phyloP scores from a whole-genome alignment of 2,797 vertebrate genomes.

The Helarctos malayanus region DNA sequence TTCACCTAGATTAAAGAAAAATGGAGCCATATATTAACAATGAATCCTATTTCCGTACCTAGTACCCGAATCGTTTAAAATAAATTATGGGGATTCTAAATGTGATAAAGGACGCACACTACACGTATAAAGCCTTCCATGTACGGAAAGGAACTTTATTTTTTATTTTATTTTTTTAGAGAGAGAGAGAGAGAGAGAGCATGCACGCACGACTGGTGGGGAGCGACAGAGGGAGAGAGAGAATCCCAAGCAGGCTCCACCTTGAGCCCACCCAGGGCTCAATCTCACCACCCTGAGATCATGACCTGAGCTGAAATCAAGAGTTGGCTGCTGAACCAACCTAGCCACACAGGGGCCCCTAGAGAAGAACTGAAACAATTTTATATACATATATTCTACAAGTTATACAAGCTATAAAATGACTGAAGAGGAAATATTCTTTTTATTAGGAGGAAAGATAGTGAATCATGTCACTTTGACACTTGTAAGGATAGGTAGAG shows the following conservation, averaged over 20 bases:
- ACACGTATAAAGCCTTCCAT: not conserved
- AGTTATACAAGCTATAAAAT: not conserved
- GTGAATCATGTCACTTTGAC: not conserved
- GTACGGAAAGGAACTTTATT: not conserved
- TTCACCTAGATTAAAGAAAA: conserved; percentile 33
- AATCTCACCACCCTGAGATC: not conserved
- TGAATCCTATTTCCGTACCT: not conserved
- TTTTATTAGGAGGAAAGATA: not conserved
- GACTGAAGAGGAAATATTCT: conserved; percentile 28
- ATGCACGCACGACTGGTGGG: not conserved
- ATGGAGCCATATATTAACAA: not conserved
- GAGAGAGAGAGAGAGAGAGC: too few relatives aligned
- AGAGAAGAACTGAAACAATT: not conserved
- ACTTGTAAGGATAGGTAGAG: not conserved
- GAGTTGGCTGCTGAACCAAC: not conserved
- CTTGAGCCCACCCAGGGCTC: too few relatives aligned
- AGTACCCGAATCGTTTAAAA: not conserved
- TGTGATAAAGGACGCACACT: not conserved
- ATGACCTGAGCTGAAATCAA: not conserved
- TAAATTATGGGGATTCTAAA: conserved; percentile 1
- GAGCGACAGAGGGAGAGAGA: not conserved
- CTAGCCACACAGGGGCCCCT: not conserved
- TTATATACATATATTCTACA: not conserved
- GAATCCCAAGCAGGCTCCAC: not conserved
- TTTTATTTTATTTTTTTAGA: not conserved